These are phyloP conservation scores for Hirudo medicinalis DNA, from an alignment of 1,140 invertebrate species.

Conservation along the genomic window DNA sequence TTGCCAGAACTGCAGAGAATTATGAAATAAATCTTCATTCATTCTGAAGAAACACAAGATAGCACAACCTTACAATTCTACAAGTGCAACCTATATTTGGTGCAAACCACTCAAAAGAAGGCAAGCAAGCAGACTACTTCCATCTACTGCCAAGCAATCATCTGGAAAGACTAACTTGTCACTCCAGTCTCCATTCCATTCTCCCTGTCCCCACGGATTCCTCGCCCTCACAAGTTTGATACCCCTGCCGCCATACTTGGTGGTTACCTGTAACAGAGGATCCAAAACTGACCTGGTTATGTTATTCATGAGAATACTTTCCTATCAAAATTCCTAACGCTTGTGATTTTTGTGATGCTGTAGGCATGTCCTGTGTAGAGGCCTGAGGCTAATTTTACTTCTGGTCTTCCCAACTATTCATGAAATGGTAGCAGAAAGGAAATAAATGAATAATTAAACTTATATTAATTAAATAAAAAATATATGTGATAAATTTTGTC, in stretches of 20 bases:
- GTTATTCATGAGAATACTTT: neutral
- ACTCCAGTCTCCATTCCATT: constrained; percentile 11
- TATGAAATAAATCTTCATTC: no score
- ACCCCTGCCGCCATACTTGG: neutral
- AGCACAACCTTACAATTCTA: neutral
- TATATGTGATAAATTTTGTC: neutral
- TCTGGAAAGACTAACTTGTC: neutral
- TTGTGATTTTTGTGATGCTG: neutral
- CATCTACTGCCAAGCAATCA: no score
- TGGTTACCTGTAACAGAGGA: neutral
- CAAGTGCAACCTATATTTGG: neutral
- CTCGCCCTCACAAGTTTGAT: neutral
- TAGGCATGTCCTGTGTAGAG: constrained; percentile 7
- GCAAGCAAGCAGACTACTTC: no score
- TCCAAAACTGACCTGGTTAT: neutral
- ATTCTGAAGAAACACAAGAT: neutral
- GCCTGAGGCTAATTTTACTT: constrained; percentile 7
- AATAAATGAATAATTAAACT: neutral
- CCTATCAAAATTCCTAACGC: neutral
- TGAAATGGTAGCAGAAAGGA: neutral
- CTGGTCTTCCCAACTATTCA: constrained; percentile 1
- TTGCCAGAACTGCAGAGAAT: constrained; percentile 28
- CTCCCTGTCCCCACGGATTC: constrained; percentile 6
- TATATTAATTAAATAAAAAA: neutral
- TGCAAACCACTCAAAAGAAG: neutral